These are phyloP conservation scores for Conops quadrifasciatus DNA, from an alignment of 2,888 invertebrate species.

Conservation along the genomic window DNA sequence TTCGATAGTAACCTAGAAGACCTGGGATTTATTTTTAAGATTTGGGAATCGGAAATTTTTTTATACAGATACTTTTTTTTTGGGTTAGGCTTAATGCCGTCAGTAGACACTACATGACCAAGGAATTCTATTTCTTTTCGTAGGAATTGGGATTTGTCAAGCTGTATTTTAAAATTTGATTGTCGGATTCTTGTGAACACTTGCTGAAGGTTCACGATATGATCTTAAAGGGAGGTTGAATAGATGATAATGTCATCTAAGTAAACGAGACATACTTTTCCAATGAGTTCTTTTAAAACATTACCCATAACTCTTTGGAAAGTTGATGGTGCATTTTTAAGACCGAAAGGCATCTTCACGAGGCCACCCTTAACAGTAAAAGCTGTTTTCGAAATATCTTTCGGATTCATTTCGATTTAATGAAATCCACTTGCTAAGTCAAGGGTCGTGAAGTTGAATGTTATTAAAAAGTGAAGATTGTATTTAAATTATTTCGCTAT, in stretches of 20 bases:
- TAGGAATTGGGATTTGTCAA: slow-evolving; percentile 26
- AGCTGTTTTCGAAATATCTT: too few relatives aligned
- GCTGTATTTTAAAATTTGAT: slow-evolving; percentile 35
- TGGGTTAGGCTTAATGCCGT: slow-evolving; percentile 1
- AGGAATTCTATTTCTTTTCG: slow-evolving; percentile 14
- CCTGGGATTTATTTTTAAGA: background rate
- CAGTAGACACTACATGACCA: slow-evolving; percentile 1
- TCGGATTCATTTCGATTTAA: slow-evolving; percentile 52
- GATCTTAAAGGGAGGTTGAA: slow-evolving; percentile 33
- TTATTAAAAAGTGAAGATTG: too few relatives aligned
- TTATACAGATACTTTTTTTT: background rate
- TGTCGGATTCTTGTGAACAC: slow-evolving; percentile 23
- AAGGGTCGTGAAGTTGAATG: slow-evolving; percentile 39
- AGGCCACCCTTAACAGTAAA: slow-evolving; percentile 40
- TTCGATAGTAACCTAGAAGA: background rate
- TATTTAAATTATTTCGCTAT: too few relatives aligned
- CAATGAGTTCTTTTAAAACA: slow-evolving; percentile 31
- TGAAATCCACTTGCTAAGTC: slow-evolving; percentile 54
- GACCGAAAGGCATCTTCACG: slow-evolving; percentile 41
- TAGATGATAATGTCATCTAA: slow-evolving; percentile 37
- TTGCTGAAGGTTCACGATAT: slow-evolving; percentile 22
- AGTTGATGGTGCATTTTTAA: slow-evolving; percentile 35
- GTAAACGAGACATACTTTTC: slow-evolving; percentile 32
- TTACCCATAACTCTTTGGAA: slow-evolving; percentile 37
- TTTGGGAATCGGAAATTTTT: background rate